Conservation (phyloP, 2,113 vertebrate genomes). For the Scophthalmus maximus region DNA sequence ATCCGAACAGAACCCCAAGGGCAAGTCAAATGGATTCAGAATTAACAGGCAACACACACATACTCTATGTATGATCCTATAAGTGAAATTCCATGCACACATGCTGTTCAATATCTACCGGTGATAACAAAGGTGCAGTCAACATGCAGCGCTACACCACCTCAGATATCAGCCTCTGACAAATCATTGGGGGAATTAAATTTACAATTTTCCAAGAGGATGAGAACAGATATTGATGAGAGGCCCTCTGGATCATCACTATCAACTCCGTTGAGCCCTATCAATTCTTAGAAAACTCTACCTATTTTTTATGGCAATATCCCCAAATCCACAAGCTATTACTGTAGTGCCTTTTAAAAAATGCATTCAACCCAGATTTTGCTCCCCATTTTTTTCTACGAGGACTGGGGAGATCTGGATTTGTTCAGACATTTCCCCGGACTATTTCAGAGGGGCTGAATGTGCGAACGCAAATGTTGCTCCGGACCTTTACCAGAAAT, state of each 20-base stretch:
- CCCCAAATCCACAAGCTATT: not conserved
- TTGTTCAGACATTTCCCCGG: not conserved
- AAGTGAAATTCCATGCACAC: conserved; percentile 9
- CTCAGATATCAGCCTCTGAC: conserved; percentile 1
- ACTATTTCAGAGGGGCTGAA: too few relatives aligned
- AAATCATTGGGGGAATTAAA: not conserved
- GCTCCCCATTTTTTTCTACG: not conserved
- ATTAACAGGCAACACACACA: conserved; percentile 23
- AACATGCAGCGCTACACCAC: not conserved
- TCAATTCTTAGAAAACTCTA: not conserved
- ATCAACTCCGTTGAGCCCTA: too few relatives aligned
- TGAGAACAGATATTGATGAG: not conserved
- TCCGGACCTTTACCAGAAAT: too few relatives aligned
- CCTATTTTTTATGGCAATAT: not conserved
- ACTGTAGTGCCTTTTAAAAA: not conserved
- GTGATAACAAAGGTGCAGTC: conserved; percentile 8
- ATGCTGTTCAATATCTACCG: not conserved
- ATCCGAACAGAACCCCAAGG: conserved; percentile 6
- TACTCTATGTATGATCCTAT: not conserved
- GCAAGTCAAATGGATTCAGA: conserved; percentile 3
- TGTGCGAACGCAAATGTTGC: too few relatives aligned
- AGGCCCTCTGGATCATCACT: too few relatives aligned
- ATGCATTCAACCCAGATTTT: too few relatives aligned
- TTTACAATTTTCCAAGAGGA: too few relatives aligned
- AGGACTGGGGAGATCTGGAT: not conserved